Evolutionary conservation across 2,797 vertebrate genomes (phyloP).

Genomic region (Xenops minutus): DNA sequence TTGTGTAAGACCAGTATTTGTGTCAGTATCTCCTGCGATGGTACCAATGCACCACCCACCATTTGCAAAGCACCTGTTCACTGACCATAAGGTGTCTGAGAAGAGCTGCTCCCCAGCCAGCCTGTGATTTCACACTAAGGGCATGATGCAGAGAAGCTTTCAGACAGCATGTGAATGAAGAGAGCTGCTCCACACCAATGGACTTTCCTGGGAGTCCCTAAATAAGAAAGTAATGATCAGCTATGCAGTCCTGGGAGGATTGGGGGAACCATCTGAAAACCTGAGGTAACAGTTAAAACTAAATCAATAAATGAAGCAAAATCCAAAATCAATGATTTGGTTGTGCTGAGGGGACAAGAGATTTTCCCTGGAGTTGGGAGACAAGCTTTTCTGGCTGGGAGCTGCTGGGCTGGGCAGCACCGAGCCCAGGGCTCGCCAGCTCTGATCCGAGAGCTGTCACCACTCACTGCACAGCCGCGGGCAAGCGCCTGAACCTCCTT

Average conservation of each 20-base stretch:
- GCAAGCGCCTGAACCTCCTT: conserved; percentile 41
- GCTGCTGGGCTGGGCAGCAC: neutral
- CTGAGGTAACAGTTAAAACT: neutral
- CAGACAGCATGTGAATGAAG: neutral
- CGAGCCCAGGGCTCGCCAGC: neutral
- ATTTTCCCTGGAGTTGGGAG: neutral
- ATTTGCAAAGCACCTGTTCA: conserved; percentile 16
- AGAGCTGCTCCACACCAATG: neutral
- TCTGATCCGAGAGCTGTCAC: conserved; percentile 24
- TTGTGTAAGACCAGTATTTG: neutral
- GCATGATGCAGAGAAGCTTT: neutral
- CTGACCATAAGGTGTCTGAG: neutral
- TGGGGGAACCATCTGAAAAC: neutral
- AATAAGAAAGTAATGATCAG: neutral
- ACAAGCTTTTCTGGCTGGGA: conserved; percentile 15
- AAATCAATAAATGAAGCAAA: neutral
- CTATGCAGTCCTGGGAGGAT: neutral
- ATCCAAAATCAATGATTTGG: neutral
- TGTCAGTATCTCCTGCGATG: neutral
- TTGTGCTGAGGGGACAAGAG: neutral
- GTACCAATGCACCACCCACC: neutral
- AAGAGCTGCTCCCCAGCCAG: neutral
- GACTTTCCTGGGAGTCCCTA: neutral
- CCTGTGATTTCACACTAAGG: neutral
- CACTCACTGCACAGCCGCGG: conserved; percentile 45